Conservation (phyloP, 2,888 invertebrate genomes). For the Exocentrus adspersus region DNA sequence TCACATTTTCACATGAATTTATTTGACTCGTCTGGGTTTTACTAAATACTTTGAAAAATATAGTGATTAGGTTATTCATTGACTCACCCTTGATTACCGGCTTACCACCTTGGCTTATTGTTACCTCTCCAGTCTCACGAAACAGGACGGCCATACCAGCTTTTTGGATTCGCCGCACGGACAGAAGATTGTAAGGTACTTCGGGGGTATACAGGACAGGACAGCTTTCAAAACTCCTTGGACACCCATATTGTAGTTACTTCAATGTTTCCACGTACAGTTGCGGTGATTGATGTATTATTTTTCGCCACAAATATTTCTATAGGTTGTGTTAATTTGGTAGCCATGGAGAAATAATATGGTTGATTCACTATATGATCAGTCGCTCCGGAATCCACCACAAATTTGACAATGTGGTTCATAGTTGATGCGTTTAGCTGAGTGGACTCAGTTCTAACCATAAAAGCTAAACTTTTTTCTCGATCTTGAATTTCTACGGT, state of each 20-base stretch:
- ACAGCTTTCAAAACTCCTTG: slow-evolving; percentile 41
- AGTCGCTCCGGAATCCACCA: slow-evolving; percentile 41
- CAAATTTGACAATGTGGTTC: neutral
- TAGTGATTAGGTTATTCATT: too few relatives aligned
- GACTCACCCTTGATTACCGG: too few relatives aligned
- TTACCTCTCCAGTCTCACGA: too few relatives aligned
- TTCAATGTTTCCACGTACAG: slow-evolving; percentile 36
- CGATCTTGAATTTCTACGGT: too few relatives aligned
- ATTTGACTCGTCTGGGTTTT: too few relatives aligned
- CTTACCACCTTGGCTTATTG: too few relatives aligned
- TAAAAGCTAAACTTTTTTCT: too few relatives aligned
- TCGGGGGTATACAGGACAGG: slow-evolving; percentile 53
- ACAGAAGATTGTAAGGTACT: slow-evolving; percentile 52
- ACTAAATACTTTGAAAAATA: too few relatives aligned
- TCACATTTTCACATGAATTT: too few relatives aligned
- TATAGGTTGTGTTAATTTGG: slow-evolving; percentile 30
- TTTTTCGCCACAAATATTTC: slow-evolving; percentile 27
- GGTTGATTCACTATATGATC: slow-evolving; percentile 40
- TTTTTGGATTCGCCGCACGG: slow-evolving; percentile 44
- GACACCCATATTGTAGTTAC: slow-evolving; percentile 45
- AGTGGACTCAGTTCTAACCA: too few relatives aligned
- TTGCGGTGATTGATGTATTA: slow-evolving; percentile 17
- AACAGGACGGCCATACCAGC: slow-evolving; percentile 51
- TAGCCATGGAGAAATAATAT: slow-evolving; percentile 44
- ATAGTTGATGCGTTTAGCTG: too few relatives aligned